Conservation (phyloP, 2,797 vertebrate species). For the Onychomys leucogaster region DNA sequence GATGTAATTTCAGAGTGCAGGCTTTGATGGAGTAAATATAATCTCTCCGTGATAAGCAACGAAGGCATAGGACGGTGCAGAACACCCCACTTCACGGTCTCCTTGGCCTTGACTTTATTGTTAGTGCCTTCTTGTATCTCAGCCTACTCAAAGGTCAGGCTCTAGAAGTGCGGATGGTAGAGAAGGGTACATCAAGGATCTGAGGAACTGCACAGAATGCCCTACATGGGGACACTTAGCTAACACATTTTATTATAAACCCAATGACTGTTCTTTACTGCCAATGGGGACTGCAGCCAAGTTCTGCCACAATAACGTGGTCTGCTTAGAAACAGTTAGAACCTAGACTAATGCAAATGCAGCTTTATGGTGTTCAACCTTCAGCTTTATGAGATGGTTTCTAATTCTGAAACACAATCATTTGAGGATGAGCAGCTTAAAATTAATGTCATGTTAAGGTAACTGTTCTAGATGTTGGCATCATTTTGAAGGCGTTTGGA, state of each 20-base stretch:
- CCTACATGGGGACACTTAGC: neutral
- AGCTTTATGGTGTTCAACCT: neutral
- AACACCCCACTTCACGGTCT: neutral
- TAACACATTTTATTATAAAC: neutral
- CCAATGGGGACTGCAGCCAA: neutral
- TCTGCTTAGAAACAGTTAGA: slow-evolving; percentile 48
- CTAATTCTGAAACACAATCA: neutral
- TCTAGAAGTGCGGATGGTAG: neutral
- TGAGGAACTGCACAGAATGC: neutral
- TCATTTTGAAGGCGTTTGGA: slow-evolving; percentile 12
- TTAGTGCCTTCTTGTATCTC: neutral
- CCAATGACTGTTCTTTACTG: neutral
- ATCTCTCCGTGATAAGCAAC: neutral
- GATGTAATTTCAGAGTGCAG: neutral
- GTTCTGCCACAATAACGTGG: neutral
- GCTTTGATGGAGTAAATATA: neutral
- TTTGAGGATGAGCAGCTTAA: neutral
- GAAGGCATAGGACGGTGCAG: neutral
- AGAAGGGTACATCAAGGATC: neutral
- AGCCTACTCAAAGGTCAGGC: neutral
- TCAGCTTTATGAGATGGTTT: slow-evolving; percentile 2
- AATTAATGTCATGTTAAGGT: slow-evolving; percentile 48
- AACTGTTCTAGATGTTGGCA: neutral
- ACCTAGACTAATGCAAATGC: neutral
- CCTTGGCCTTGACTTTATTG: neutral